A percentile compares a stretch with the other conserved stretches of the same genome.
Conservation (phyloP, 2,888 invertebrate genomes). For the Lepidocyrtinus sp. region DNA sequence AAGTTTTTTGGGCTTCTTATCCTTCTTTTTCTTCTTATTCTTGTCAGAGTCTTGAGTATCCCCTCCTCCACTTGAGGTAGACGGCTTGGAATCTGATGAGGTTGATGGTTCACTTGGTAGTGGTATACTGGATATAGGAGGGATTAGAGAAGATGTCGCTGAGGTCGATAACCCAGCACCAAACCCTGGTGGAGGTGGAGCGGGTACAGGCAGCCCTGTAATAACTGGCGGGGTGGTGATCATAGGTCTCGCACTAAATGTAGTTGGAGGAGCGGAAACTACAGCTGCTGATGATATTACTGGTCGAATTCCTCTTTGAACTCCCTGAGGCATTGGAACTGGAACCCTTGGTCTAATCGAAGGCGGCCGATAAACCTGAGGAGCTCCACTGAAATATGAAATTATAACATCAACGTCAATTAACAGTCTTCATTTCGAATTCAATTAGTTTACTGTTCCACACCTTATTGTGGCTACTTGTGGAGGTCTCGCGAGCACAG, state of each 20-base stretch:
- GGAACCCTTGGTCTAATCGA: constrained; percentile 4
- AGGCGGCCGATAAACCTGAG: constrained; percentile 45
- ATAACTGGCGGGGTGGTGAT: constrained; percentile 13
- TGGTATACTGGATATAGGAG: constrained; percentile 27
- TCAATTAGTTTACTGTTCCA: too few relatives aligned
- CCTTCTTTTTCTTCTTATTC: constrained; percentile 72
- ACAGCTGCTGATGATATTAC: neutral
- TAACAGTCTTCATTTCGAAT: too few relatives aligned
- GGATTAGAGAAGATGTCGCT: constrained; percentile 12
- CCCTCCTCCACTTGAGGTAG: constrained; percentile 49
- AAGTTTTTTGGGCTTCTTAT: constrained; percentile 80
- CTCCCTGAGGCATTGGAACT: constrained; percentile 35
- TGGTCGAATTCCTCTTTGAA: constrained; percentile 19
- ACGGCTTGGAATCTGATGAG: constrained; percentile 52
- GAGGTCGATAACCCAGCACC: constrained; percentile 18
- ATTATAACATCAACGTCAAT: constrained; percentile 17
- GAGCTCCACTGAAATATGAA: constrained; percentile 53
- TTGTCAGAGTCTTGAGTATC: constrained; percentile 45
- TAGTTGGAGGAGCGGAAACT: constrained; percentile 20
- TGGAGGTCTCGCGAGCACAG: constrained; percentile 45
- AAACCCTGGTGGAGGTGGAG: constrained; percentile 28
- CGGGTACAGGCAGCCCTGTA: constrained; percentile 23
- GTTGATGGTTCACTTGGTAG: constrained; percentile 32
- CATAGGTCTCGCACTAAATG: constrained; percentile 29
- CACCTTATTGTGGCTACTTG: constrained; percentile 67